A percentile compares a stretch with the other conserved stretches of the same genome.
Conservation (phyloP, 2,113 vertebrate genomes). For the Vireo altiloquus region DNA sequence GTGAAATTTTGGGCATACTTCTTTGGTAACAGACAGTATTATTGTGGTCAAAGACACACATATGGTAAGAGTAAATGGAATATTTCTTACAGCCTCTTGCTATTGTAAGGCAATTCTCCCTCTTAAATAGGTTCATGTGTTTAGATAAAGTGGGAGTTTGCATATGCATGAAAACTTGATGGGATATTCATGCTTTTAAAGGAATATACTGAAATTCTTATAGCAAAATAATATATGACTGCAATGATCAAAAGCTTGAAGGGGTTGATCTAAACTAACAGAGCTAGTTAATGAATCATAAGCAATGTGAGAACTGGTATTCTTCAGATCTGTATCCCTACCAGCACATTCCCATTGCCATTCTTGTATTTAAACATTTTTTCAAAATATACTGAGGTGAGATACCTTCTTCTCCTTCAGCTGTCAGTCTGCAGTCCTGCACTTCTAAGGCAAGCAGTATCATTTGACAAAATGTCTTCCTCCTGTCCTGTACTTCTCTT, state of each 20-base stretch:
- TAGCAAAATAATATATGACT: neutral
- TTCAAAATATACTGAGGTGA: neutral
- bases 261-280: neutral
- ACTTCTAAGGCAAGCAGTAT: neutral
- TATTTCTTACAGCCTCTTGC: neutral
- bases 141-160: neutral
- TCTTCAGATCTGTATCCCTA: neutral
- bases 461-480: neutral
- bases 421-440: neutral
- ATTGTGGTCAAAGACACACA: neutral
- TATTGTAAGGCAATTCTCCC: neutral
- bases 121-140: neutral
- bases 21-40: neutral
- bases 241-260: neutral
- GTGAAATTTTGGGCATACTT: neutral
- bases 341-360: neutral
- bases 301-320: neutral
- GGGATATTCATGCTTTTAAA: neutral
- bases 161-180: neutral
- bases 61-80: neutral
- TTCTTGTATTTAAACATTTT: neutral
- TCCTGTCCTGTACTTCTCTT: neutral
- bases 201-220: neutral
- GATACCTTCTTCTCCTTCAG: neutral
- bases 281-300: neutral